Evolutionary conservation across 1,140 invertebrate species (phyloP).

Genomic region (Aphaenogaster ashmeadi): DNA sequence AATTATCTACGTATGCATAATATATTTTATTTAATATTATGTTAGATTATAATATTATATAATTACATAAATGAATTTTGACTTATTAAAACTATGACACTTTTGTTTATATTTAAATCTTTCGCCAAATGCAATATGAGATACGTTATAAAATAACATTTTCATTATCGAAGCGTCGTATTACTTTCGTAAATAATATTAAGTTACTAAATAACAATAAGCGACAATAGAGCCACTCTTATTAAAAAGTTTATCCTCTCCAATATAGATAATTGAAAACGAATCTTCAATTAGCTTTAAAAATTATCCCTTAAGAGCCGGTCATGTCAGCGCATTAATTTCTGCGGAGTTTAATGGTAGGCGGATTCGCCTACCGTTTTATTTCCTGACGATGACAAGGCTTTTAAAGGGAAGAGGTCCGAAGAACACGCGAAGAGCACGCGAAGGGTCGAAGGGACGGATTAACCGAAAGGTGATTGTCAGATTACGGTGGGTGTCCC

Average conservation of each 20-base stretch:
- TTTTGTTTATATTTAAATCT: neutral
- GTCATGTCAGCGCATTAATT: slow-evolving; percentile 31
- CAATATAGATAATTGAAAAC: slow-evolving; percentile 23
- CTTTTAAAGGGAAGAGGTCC: slow-evolving; percentile 19
- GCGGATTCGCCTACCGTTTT: slow-evolving; percentile 12
- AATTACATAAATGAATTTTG: neutral
- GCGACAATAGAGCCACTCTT: neutral
- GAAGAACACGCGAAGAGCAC: slow-evolving; percentile 42
- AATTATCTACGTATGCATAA: neutral
- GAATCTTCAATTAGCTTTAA: slow-evolving; percentile 17
- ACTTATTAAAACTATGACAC: neutral
- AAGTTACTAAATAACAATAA: neutral
- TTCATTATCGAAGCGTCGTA: neutral
- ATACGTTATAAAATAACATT: neutral
- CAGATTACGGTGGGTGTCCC: slow-evolving; percentile 49
- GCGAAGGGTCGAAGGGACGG: slow-evolving; percentile 31
- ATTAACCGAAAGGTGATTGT: slow-evolving; percentile 68
- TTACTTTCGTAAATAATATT: neutral
- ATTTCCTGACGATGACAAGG: slow-evolving; percentile 1
- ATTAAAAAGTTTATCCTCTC: neutral
- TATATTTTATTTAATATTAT: neutral
- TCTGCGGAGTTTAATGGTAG: neutral
- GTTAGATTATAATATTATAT: neutral
- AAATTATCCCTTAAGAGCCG: neutral
- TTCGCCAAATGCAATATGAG: neutral